Evolutionary conservation across 2,797 vertebrate species (phyloP).

Genomic region (Pseudomugil tenellus): DNA sequence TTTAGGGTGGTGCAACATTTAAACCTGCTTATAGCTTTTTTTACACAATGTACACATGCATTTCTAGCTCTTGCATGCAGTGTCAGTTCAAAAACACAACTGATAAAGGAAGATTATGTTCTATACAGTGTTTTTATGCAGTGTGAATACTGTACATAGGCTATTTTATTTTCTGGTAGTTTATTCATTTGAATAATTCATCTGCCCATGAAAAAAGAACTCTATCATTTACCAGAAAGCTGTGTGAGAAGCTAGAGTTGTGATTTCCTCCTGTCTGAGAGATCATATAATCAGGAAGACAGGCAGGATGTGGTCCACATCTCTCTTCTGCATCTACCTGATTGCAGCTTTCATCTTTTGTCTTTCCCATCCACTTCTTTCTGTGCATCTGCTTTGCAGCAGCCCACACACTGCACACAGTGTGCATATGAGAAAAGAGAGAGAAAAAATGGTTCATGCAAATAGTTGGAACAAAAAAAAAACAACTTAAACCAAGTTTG

Average conservation of each 20-base stretch:
- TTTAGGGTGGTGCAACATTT: conserved; percentile 49
- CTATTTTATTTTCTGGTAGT: background rate
- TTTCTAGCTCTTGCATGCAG: conserved; percentile 16
- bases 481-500: conserved; percentile 16
- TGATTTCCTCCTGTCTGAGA: conserved; percentile 38
- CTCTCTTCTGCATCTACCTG: conserved; percentile 50
- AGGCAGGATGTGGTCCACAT: conserved; percentile 73
- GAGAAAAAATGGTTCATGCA: conserved; percentile 36
- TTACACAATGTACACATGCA: conserved; percentile 19
- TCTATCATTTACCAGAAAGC: conserved; percentile 42
- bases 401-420: conserved; percentile 49
- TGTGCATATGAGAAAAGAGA: conserved; percentile 6
- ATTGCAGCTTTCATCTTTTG: conserved; percentile 45
- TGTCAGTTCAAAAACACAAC: conserved; percentile 15
- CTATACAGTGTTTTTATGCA: background rate
- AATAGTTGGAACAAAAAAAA: background rate
- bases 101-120: background rate
- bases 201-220: conserved; percentile 25
- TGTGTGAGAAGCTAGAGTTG: conserved; percentile 19
- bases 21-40: conserved; percentile 52
- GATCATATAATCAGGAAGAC: conserved; percentile 35
- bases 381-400: conserved; percentile 52
- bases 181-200: background rate
- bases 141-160: background rate
- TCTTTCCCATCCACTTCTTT: conserved; percentile 35